Evolutionary conservation across 2,888 invertebrate genomes (phyloP), one percentile per base, ranked within the genome.

Genomic region (Physocephala rufipes): DNA sequence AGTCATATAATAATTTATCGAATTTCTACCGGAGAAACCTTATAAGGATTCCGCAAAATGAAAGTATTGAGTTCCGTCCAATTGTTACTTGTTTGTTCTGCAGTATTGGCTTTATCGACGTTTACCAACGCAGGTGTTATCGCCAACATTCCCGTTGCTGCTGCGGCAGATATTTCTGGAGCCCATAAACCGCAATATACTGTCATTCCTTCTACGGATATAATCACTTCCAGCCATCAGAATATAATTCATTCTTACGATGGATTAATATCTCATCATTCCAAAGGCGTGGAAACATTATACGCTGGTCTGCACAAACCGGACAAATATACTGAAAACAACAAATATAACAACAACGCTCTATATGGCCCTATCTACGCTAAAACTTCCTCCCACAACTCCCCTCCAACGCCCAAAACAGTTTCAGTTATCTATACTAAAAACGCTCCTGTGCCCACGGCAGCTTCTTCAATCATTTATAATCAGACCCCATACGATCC

Each of bases 51-150:
- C 74, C 74, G 73, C n/a, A 63, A 66, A 26, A 86, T 86, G 85
- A n/a, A n/a, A n/a, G 79, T 81, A 73, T 82, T 84, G 67, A 82
- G 86, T 89, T 86, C 90, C 76, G 81, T 90, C 76, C 84, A 89
- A 36, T 36, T 36, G 36, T 7, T 4, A 7, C 9, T 36, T 36
- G 36, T 36, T 70, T 84, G 91, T 80, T 86, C 88, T 81, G 88
- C 90, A 82, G 86, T 88, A 79, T 87, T 90, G 85, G 89, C 90
- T 78, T n/a, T n/a, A n/a, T n/a, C n/a, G n/a, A n/a, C 36, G 36
- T 87, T 88, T 75, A 90, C 89, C 79, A 88, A 88, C 81, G 91
- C 91, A 71, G 91, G 91, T 75, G 82, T 88, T 78, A 82, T 90
- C 21, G 82, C 49, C 2, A 12, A 4, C 49, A 49, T 5, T n/a